These are phyloP conservation scores for Drosophila paramelanica DNA, from an alignment of 2,888 invertebrate species.

Conservation along the genomic window DNA sequence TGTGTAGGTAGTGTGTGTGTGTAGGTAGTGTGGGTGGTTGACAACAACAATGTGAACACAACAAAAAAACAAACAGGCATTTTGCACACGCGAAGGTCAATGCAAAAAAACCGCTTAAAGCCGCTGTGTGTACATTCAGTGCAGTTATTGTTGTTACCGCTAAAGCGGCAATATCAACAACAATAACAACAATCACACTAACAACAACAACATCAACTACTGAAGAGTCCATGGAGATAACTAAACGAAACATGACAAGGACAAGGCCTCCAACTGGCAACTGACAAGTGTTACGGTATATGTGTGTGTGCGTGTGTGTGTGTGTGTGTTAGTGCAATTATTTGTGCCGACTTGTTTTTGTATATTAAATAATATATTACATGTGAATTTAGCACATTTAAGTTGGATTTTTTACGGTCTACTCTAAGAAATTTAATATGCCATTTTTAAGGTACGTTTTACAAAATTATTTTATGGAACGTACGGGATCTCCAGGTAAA, in stretches of 20 bases:
- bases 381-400: not conserved
- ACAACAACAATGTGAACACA: constrained; percentile 13
- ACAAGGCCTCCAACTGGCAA: constrained; percentile 55
- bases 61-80: constrained; percentile 22
- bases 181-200: constrained; percentile 34
- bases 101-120: constrained; percentile 71
- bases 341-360: not conserved
- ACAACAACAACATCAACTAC: constrained; percentile 4
- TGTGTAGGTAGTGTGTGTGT: constrained; percentile 1
- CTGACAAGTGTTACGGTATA: constrained; percentile 14
- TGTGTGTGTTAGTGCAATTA: constrained; percentile 43
- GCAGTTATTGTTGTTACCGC: constrained; percentile 50
- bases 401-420: not conserved
- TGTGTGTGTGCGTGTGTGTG: constrained; percentile 9
- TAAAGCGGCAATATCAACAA: constrained; percentile 44
- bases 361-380: not conserved
- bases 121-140: constrained; percentile 39
- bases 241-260: constrained; percentile 69
- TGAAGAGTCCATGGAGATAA: constrained; percentile 58
- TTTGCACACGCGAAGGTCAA: constrained; percentile 73
- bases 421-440: not conserved
- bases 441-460: too few relatives aligned
- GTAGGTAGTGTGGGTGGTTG: not conserved
- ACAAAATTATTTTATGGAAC: too few relatives aligned
- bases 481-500: too few relatives aligned